Conservation (phyloP, 2,888 invertebrate species). For the Crossocerus cetratus region DNA sequence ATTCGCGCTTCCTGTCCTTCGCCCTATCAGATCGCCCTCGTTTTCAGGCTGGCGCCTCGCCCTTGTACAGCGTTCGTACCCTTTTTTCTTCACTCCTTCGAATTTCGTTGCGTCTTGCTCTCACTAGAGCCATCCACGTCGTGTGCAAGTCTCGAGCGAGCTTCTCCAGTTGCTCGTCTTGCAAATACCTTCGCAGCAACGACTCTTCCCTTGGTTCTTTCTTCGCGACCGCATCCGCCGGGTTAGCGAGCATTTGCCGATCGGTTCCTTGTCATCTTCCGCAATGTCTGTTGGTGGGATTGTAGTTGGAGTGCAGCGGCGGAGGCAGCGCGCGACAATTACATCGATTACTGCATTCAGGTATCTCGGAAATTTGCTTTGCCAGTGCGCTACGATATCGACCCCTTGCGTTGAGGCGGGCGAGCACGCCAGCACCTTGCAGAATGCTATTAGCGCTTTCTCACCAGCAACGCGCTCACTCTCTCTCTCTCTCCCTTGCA, state of each 20-base stretch:
- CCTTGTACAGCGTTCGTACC: conserved; percentile 4
- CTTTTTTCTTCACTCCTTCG: conserved; percentile 21
- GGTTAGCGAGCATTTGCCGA: too few species aligned
- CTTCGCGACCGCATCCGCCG: conserved; percentile 17
- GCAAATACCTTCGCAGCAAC: conserved; percentile 44
- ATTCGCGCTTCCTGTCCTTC: conserved; percentile 21
- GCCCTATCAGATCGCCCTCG: conserved; percentile 15
- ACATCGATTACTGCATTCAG: conserved; percentile 19
- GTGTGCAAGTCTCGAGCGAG: not conserved
- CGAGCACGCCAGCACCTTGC: not conserved
- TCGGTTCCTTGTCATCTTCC: conserved; percentile 4
- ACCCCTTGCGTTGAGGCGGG: not conserved
- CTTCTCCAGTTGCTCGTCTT: conserved; percentile 25
- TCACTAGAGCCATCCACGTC: conserved; percentile 15
- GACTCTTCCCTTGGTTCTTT: conserved; percentile 44
- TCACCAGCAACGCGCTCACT: not conserved
- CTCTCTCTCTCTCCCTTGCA: too few species aligned
- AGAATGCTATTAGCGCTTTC: conserved; percentile 7
- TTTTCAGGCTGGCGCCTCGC: conserved; percentile 6
- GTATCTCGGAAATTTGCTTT: conserved; percentile 23
- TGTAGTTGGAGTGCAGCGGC: conserved; percentile 11
- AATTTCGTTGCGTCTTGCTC: conserved; percentile 6
- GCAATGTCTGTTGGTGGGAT: conserved; percentile 13
- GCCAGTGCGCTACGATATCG: conserved; percentile 8
- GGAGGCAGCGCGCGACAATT: not conserved